Evolutionary conservation across 2,113 vertebrate genomes (phyloP).

Genomic region (Petrocephalus microphthalmus): DNA sequence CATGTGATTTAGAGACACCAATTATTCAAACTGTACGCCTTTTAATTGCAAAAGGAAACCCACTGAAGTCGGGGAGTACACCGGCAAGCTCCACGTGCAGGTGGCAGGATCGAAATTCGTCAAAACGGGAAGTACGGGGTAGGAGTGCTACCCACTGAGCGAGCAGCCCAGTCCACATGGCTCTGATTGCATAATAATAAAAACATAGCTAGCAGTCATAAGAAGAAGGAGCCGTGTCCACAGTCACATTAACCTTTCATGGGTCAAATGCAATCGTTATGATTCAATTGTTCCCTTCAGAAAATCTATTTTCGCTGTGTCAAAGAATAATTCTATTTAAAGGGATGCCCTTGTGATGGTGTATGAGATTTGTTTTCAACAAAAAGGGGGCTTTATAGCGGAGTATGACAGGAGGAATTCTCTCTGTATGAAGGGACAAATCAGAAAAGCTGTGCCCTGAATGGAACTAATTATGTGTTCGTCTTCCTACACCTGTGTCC

Average conservation of each 20-base stretch:
- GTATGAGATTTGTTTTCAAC: neutral
- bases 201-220: neutral
- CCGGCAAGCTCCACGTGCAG: neutral
- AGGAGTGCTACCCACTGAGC: neutral
- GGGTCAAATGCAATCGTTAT: constrained; percentile 8
- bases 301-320: constrained; percentile 7
- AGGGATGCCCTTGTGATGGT: neutral
- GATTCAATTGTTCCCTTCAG: neutral
- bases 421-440: constrained; percentile 26
- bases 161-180: neutral
- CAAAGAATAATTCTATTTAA: constrained; percentile 7
- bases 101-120: neutral
- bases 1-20: neutral
- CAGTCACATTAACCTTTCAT: neutral
- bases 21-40: neutral
- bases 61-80: neutral
- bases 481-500: constrained; percentile 30
- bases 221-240: neutral
- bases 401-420: constrained; percentile 14
- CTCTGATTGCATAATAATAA: neutral
- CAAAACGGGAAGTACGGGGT: neutral
- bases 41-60: neutral
- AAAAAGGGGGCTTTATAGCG: neutral
- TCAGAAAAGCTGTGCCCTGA: constrained; percentile 12
- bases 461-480: constrained; percentile 11